These are phyloP conservation scores for Nematostella vectensis DNA, from an alignment of 92 coral and sea anemone species.

Conservation along the genomic window DNA sequence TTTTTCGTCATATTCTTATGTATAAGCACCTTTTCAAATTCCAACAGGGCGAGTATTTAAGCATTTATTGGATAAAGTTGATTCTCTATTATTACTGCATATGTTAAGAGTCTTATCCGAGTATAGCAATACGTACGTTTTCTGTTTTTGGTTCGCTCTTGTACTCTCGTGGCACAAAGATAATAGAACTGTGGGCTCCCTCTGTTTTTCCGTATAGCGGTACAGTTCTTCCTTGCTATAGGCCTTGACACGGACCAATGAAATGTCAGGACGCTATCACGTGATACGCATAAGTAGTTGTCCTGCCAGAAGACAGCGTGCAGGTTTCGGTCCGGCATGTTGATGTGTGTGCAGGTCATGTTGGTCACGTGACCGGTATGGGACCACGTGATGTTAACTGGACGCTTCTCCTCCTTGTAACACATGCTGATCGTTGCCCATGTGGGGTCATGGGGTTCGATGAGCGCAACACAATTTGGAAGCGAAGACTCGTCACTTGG, in stretches of 20 bases:
- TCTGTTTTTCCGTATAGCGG: conserved; percentile 3
- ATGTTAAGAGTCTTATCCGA: no score
- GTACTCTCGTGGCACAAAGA: conserved; percentile 13
- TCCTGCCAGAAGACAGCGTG: conserved; percentile 21
- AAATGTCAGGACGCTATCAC: conserved; percentile 34
- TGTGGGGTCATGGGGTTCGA: conserved; percentile 45
- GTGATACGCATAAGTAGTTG: conserved; percentile 45
- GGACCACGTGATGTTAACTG: conserved; percentile 49
- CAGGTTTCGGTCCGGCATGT: conserved; percentile 21
- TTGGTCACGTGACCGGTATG: conserved; percentile 23
- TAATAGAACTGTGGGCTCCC: conserved; percentile 7
- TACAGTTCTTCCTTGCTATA: conserved; percentile 16
- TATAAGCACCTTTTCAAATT: no score
- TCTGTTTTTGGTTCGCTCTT: no score
- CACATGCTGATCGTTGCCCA: conserved; percentile 60
- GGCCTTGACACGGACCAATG: conserved; percentile 34
- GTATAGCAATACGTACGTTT: no score
- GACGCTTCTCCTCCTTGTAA: conserved; percentile 57
- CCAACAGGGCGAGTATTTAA: no score
- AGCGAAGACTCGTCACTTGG: conserved; percentile 19
- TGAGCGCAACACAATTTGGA: conserved; percentile 44
- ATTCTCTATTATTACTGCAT: no score
- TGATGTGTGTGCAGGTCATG: conserved; percentile 28
- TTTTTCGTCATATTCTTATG: no score
- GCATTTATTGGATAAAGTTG: no score